phyloP scores from a whole-genome alignment of 2,113 vertebrate genomes.

The Raja brachyura region DNA sequence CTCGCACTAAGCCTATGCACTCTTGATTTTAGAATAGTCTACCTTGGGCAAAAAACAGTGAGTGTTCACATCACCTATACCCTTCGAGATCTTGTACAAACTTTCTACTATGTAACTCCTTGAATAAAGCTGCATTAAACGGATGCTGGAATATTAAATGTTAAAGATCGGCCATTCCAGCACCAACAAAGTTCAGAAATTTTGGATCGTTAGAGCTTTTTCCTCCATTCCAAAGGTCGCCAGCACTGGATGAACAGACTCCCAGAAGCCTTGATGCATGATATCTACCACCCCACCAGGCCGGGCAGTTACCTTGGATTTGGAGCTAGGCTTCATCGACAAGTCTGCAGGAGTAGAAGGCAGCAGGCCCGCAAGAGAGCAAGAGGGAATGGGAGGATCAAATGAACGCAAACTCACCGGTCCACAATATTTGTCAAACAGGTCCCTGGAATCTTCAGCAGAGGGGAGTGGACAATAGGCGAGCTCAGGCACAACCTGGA shows the following conservation, averaged over 20 bases:
- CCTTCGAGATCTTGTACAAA: no score
- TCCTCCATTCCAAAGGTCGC: background rate
- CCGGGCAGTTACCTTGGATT: no score
- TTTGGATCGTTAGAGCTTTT: background rate
- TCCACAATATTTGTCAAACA: background rate
- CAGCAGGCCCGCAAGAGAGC: background rate
- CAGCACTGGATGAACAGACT: background rate
- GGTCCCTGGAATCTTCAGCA: slow-evolving; percentile 8
- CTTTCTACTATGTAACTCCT: no score
- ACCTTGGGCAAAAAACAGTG: no score
- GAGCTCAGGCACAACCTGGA: background rate
- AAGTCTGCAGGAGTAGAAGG: background rate
- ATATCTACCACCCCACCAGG: background rate
- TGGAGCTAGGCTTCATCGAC: background rate
- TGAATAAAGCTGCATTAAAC: no score
- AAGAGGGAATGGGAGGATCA: background rate
- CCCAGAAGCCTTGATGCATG: background rate
- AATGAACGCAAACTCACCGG: background rate
- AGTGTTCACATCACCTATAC: no score
- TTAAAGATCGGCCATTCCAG: no score
- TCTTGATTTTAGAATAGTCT: no score
- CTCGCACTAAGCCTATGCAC: no score
- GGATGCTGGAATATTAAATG: no score
- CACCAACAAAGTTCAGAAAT: no score
- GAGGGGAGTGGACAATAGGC: background rate